These are phyloP conservation scores for Mnemiopsis leidyi DNA, from an alignment of 37 sponge, comb jelly and placozoan genomes.

Conservation along the genomic window DNA sequence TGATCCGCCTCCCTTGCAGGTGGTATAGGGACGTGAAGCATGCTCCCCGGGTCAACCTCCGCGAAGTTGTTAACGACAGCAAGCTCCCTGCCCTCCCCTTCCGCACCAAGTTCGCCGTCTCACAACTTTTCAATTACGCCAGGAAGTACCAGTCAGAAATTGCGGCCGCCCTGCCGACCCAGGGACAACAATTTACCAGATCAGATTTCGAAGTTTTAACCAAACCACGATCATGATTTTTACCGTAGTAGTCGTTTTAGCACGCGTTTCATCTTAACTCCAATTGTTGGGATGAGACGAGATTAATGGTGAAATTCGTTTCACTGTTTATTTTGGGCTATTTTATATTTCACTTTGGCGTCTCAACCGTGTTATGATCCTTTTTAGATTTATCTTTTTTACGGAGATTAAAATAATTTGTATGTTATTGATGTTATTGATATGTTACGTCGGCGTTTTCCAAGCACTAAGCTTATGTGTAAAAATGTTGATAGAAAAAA, in stretches of 20 bases:
- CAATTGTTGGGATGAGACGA: too few relatives aligned
- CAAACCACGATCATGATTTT: background rate
- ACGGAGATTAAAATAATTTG: constrained; percentile 46
- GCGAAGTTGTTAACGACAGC: background rate
- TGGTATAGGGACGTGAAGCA: constrained; percentile 28
- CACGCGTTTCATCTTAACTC: too few relatives aligned
- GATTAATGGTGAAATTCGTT: background rate
- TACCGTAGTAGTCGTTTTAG: background rate
- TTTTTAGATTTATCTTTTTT: constrained; percentile 36
- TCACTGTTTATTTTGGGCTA: background rate
- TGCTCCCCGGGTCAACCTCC: background rate
- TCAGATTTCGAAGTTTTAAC: constrained; percentile 15
- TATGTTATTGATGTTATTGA: constrained; percentile 30
- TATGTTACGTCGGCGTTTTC: background rate
- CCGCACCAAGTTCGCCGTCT: constrained; percentile 15
- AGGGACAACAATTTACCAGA: background rate
- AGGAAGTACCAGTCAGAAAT: constrained; percentile 2
- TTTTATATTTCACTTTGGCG: background rate
- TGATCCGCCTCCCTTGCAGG: background rate
- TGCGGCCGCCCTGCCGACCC: background rate
- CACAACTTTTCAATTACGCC: constrained; percentile 33
- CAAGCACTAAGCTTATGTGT: background rate
- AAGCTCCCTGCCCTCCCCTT: constrained; percentile 21
- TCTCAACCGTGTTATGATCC: background rate
- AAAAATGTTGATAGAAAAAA: background rate